Evolutionary conservation across 2,113 vertebrate genomes (phyloP), one percentile per base, ranked within the genome.

Genomic region (Phalacrocorax pelagicus): DNA sequence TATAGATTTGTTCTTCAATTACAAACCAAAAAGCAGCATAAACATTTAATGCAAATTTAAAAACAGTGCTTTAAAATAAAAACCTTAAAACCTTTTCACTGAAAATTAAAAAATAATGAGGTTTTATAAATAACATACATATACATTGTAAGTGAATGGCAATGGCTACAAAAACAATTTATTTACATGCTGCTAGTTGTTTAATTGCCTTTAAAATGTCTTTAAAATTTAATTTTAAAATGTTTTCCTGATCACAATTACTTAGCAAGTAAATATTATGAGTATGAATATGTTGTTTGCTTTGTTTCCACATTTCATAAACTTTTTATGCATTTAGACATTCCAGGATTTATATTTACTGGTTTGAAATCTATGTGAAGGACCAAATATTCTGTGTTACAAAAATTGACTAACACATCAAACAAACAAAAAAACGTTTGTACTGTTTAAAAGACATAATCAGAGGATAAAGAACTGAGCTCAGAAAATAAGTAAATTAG

Each of bases 371-470:
- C 47, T 62, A 52, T 16, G 15, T 36, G 30, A 75, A 82, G 26
- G 52, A 66, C 13, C 5, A 4, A 90, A 70, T 14, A 57, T 51
- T 54, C 29, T 46, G 20, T 17, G 20, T 71, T 79, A 69, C 13
- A 65, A 70, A 94, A 91, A 75, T 7, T 20, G 6, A 49, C 27
- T 49, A 89, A 82, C 9, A 72, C 29, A 72, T 75, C 19, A 88
- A 89, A 26, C 15, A 81, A 49, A 38, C 54, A 93, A 94, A 97
- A 94, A 94, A 91, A 94, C 6, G 18, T 40, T 81, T 88, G 17
- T 16, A 72, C 9, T 27, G 15, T 86, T 92, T 93, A 91, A 88
- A 97, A 96, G 75, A 69, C 80, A 65, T 77, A 93, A 83, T 58
- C 66, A 73, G 49, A 85, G 22, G 51, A 54, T 72, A 91, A 86